Percentiles rank a stretch among this genome's conserved stretches.
phyloP scores from a whole-genome alignment of 35 echinoderm and acorn worm genomes.

The Apostichopus parvimensis region DNA sequence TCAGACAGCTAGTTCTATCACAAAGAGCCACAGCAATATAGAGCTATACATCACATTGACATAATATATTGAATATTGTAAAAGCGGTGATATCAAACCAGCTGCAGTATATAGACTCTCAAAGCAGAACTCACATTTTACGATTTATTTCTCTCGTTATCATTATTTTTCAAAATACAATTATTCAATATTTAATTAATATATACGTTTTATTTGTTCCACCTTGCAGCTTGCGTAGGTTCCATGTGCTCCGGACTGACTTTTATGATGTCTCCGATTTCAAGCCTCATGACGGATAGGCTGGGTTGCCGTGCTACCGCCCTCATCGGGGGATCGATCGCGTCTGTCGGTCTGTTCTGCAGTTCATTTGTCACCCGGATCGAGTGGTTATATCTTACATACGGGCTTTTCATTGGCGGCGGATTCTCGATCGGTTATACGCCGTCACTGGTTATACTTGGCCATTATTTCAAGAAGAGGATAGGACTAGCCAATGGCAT shows the following conservation, averaged over 20 bases:
- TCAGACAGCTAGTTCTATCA: no score
- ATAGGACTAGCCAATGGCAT: conserved; percentile 93
- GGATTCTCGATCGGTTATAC: conserved; percentile 92
- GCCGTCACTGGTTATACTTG: conserved; percentile 87
- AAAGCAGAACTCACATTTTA: no score
- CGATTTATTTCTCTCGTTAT: no score
- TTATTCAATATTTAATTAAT: no score
- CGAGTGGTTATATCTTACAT: conserved; percentile 86
- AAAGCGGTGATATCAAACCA: no score
- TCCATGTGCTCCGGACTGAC: conserved; percentile 87
- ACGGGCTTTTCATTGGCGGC: conserved; percentile 69
- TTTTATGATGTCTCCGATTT: conserved; percentile 88
- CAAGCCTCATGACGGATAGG: conserved; percentile 86
- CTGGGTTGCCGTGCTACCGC: conserved; percentile 82
- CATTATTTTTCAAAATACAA: no score
- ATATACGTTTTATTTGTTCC: neutral
- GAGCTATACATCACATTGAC: no score
- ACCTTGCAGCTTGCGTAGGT: conserved; percentile 83
- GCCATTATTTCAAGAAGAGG: conserved; percentile 90
- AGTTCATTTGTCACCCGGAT: conserved; percentile 88
- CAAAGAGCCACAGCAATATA: no score
- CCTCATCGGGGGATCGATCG: conserved; percentile 75
- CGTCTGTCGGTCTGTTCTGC: conserved; percentile 64
- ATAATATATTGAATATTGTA: no score
- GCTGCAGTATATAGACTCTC: no score